Percentiles rank a stretch among this genome's conserved stretches.
These are phyloP conservation scores for Triops cancriformis DNA, from an alignment of 1,140 invertebrate genomes.

Conservation along the genomic window DNA sequence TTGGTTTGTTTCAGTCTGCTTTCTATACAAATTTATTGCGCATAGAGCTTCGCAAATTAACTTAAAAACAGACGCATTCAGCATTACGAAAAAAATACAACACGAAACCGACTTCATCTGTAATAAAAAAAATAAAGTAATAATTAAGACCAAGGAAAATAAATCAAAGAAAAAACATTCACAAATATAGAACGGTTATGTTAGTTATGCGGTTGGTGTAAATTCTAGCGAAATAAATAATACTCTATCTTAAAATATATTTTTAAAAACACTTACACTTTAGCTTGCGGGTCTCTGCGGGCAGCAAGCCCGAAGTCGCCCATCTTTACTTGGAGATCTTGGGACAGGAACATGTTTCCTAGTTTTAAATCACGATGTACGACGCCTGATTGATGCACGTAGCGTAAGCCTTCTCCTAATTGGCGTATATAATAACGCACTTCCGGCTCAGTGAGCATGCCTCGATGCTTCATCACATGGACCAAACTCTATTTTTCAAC, in stretches of 20 bases:
- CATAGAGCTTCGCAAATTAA: too few species aligned
- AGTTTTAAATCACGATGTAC: slow-evolving; percentile 96
- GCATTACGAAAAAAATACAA: too few species aligned
- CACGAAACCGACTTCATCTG: too few species aligned
- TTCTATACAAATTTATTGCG: too few species aligned
- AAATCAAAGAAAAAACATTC: too few species aligned
- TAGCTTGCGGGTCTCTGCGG: slow-evolving; percentile 67
- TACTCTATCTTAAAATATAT: background rate
- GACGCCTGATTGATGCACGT: slow-evolving; percentile 75
- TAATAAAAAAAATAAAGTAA: too few species aligned
- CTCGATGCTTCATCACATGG: slow-evolving; percentile 70
- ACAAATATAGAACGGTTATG: too few species aligned
- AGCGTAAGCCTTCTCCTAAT: slow-evolving; percentile 82
- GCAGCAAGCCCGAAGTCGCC: slow-evolving; percentile 97
- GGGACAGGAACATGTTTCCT: slow-evolving; percentile 92
- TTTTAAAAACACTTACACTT: slow-evolving; percentile 47
- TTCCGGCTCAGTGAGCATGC: slow-evolving; percentile 90
- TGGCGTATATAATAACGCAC: slow-evolving; percentile 92
- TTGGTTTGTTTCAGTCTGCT: too few species aligned
- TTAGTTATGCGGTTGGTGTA: too few species aligned
- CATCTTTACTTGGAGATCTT: slow-evolving; percentile 90
- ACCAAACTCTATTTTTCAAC: slow-evolving; percentile 46
- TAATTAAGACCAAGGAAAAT: too few species aligned
- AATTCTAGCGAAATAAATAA: too few species aligned
- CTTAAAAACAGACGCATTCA: too few species aligned